Conservation (phyloP, 2,113 vertebrate species). For the Todiramphus saurophagus region DNA sequence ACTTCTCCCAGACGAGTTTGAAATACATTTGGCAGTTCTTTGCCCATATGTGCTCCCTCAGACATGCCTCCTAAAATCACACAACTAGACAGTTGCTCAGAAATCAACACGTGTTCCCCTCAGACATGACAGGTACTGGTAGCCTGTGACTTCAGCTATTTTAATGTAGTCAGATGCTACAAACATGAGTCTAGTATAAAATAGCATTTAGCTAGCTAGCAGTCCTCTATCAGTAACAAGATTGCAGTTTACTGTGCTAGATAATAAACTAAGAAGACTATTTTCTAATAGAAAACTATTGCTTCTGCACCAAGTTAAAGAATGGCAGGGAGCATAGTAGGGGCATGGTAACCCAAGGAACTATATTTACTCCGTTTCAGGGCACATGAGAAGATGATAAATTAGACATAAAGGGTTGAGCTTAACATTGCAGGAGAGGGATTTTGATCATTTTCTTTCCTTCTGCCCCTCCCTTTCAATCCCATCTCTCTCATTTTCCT, state of each 20-base stretch:
- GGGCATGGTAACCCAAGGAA: not conserved
- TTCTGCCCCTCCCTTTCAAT: not conserved
- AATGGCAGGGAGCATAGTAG: not conserved
- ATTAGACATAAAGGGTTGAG: not conserved
- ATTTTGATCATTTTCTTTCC: not conserved
- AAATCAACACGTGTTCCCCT: slow-evolving; percentile 20
- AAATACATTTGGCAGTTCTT: slow-evolving; percentile 42
- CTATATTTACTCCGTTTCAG: not conserved
- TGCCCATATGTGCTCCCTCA: slow-evolving; percentile 54
- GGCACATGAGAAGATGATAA: not conserved
- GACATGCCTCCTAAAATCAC: slow-evolving; percentile 15
- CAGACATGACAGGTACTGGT: slow-evolving; percentile 28
- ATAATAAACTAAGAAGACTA: not conserved
- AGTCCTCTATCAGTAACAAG: not conserved
- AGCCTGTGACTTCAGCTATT: slow-evolving; percentile 37
- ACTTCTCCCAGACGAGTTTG: slow-evolving; percentile 24
- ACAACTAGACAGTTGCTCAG: slow-evolving; percentile 37
- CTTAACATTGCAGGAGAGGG: not conserved
- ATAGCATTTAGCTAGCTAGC: not conserved
- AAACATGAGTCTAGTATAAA: not conserved
- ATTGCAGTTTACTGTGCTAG: not conserved
- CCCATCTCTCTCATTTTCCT: not conserved
- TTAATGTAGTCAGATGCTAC: not conserved
- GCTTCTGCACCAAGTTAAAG: not conserved
- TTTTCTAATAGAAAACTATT: not conserved